phyloP scores from a whole-genome alignment of 1,140 invertebrate genomes.

The Acromyrmex echinatior region DNA sequence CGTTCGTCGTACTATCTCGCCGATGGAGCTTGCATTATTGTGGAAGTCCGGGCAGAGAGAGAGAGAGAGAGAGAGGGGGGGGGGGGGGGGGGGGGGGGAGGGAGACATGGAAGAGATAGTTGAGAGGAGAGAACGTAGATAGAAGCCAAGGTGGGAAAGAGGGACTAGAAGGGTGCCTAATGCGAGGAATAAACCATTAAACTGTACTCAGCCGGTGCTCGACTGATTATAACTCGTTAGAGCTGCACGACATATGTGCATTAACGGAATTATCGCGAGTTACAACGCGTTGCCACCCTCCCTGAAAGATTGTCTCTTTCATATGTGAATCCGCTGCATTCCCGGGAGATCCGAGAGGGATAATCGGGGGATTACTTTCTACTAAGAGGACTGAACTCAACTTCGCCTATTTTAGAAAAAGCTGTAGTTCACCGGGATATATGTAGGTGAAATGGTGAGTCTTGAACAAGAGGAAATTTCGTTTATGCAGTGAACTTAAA shows the following conservation, averaged over 20 bases:
- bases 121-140: conserved; percentile 24
- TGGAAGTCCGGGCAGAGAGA: conserved; percentile 10
- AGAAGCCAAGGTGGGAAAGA: conserved; percentile 52
- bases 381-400: background rate
- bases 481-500: background rate
- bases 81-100: background rate
- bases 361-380: background rate
- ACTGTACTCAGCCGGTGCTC: conserved; percentile 78
- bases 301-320: conserved; percentile 45
- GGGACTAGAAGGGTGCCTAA: conserved; percentile 55
- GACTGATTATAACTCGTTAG: conserved; percentile 82
- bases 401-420: background rate
- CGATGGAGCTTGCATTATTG: conserved; percentile 53
- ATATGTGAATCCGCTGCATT: conserved; percentile 12
- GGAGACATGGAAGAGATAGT: background rate
- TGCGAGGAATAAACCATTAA: conserved; percentile 79
- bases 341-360: background rate
- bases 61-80: conserved; percentile 15
- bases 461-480: background rate
- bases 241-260: conserved; percentile 78
- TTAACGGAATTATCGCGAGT: conserved; percentile 78
- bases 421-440: too few relatives aligned
- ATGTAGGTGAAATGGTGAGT: background rate
- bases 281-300: conserved; percentile 18
- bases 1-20: conserved; percentile 56